phyloP scores from a whole-genome alignment of 2,888 invertebrate genomes.

The Drosophila hawaiiensis region DNA sequence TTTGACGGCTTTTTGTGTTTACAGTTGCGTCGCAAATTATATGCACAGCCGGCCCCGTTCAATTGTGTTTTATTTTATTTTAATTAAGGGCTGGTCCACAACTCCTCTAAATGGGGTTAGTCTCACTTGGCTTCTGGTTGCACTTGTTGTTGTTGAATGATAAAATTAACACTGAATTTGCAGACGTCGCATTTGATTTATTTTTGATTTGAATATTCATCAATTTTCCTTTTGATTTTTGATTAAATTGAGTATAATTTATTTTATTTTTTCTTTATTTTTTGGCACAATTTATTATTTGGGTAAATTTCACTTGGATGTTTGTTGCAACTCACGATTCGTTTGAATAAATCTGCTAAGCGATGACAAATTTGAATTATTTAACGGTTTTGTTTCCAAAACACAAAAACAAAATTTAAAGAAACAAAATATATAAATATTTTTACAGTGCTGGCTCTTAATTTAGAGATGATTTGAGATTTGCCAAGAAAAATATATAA shows the following conservation, averaged over 20 bases:
- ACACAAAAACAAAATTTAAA: conserved; percentile 1
- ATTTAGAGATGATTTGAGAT: not conserved
- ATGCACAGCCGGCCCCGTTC: conserved; percentile 49
- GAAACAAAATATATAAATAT: not conserved
- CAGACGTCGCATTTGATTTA: conserved; percentile 45
- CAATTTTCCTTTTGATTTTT: conserved; percentile 13
- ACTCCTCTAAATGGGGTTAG: conserved; percentile 35
- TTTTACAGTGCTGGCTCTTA: not conserved
- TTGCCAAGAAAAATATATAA: not conserved
- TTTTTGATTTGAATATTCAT: conserved; percentile 28
- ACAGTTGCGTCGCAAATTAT: conserved; percentile 72
- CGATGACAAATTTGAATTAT: not conserved
- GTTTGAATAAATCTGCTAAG: conserved; percentile 32
- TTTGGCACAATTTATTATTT: conserved; percentile 72
- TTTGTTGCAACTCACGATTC: conserved; percentile 39
- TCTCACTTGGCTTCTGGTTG: conserved; percentile 33
- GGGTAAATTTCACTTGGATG: conserved; percentile 29
- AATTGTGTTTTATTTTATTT: conserved; percentile 9
- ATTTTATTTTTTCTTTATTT: conserved; percentile 48
- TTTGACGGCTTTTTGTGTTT: conserved; percentile 90
- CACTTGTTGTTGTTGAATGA: conserved; percentile 15
- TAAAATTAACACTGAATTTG: conserved; percentile 35
- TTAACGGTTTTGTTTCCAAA: conserved; percentile 1
- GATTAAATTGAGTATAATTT: conserved; percentile 36
- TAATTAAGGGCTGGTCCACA: conserved; percentile 28